A percentile compares a stretch with the other conserved stretches of the same genome.
Evolutionary conservation across 2,888 invertebrate species (phyloP).

Genomic region (Nephrotoma guestfalica): DNA sequence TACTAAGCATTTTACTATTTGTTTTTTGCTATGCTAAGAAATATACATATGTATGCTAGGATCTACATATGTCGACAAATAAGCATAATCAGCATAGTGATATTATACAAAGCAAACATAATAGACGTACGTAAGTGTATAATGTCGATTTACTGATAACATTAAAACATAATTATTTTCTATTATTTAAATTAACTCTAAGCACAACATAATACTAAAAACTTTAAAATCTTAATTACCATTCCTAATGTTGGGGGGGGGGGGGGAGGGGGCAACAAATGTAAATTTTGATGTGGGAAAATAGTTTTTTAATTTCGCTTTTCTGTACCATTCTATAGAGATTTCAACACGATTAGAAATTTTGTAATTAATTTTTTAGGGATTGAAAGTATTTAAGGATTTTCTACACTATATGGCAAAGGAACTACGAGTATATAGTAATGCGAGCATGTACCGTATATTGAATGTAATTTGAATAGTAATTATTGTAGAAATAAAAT

Average conservation of each 20-base stretch:
- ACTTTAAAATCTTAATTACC: neutral
- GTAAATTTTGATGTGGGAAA: neutral
- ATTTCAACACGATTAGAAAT: neutral
- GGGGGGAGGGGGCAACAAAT: neutral
- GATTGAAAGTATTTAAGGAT: neutral
- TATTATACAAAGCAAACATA: neutral
- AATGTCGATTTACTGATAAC: neutral
- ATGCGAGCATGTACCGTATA: neutral
- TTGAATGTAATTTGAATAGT: neutral
- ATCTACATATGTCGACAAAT: neutral
- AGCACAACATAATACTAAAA: neutral
- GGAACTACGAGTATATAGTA: too few species aligned
- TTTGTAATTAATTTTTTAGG: neutral
- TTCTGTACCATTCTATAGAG: neutral
- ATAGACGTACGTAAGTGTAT: neutral
- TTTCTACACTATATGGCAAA: neutral
- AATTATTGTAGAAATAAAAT: neutral
- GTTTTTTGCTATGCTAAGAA: neutral
- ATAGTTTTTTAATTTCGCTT: neutral
- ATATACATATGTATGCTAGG: neutral
- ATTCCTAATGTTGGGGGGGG: neutral
- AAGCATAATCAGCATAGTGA: neutral
- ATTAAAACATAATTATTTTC: neutral
- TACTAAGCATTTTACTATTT: neutral
- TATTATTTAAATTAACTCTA: neutral